A percentile compares a stretch with the other conserved stretches of the same genome.
phyloP scores from a whole-genome alignment of 2,113 vertebrate genomes.

The Gopherus evgoodei region DNA sequence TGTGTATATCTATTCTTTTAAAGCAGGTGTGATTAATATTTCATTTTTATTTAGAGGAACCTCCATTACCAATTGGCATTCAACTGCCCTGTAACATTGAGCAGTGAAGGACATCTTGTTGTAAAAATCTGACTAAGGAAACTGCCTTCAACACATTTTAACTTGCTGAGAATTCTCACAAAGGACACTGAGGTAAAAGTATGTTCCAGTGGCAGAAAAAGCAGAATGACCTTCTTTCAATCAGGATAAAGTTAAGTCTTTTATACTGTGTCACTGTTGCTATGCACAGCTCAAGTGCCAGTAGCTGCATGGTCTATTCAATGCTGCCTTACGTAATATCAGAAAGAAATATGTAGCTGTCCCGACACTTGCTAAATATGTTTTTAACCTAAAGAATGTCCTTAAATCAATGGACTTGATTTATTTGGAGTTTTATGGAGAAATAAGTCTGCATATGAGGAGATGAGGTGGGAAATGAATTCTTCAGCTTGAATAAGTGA shows the following conservation, averaged over 20 bases:
- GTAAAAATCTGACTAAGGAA: conserved; percentile 71
- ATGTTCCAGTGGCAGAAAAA: not conserved
- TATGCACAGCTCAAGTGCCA: not conserved
- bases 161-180: conserved; percentile 17
- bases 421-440: not conserved
- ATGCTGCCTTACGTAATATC: not conserved
- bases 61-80: conserved; percentile 69
- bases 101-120: conserved; percentile 38
- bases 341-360: not conserved
- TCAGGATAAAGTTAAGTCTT: not conserved
- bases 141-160: conserved; percentile 57
- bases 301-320: not conserved
- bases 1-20: conserved; percentile 69
- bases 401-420: not conserved
- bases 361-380: not conserved
- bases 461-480: not conserved
- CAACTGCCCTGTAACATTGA: conserved; percentile 46
- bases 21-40: conserved; percentile 65
- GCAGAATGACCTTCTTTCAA: not conserved
- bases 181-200: conserved; percentile 6
- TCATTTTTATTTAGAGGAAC: conserved; percentile 57
- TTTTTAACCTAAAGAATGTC: not conserved
- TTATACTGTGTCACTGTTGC: not conserved
- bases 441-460: not conserved
- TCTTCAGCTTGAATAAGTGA: not conserved